phyloP scores from a whole-genome alignment of 2,888 invertebrate species.

The Epinotia bilunana region DNA sequence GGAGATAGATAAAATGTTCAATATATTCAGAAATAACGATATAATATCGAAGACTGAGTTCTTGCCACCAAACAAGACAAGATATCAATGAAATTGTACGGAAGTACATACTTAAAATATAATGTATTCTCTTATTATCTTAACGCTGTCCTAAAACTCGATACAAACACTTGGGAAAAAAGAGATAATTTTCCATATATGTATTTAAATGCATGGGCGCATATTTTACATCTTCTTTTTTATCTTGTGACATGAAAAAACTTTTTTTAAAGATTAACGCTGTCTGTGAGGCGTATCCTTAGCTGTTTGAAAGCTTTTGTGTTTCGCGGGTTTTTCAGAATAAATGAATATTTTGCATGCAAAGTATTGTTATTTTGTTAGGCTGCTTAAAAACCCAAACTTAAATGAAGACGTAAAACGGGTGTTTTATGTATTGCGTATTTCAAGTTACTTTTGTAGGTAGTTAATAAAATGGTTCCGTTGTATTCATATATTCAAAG shows the following conservation, averaged over 20 bases:
- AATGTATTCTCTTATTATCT: too few species aligned
- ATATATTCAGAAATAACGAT: too few species aligned
- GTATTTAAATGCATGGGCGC: too few species aligned
- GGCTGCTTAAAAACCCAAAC: conserved; percentile 27
- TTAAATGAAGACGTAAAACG: not conserved
- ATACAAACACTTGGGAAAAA: too few species aligned
- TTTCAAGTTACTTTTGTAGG: not conserved
- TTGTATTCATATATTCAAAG: not conserved
- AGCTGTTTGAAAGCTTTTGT: conserved; percentile 38
- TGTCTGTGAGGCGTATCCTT: conserved; percentile 27
- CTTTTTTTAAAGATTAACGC: not conserved
- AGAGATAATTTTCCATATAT: too few species aligned
- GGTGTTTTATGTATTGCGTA: not conserved
- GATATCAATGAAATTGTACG: too few species aligned
- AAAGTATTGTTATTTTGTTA: conserved; percentile 34
- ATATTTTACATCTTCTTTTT: too few species aligned
- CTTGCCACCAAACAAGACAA: too few species aligned
- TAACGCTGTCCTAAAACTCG: too few species aligned
- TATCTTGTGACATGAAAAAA: too few species aligned
- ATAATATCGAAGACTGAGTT: too few species aligned
- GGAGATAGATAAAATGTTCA: not conserved
- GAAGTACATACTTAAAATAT: too few species aligned
- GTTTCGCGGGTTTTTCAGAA: conserved; percentile 42
- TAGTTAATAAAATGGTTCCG: not conserved
- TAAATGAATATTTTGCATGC: conserved; percentile 45